phyloP scores from a whole-genome alignment of 1,140 invertebrate species.

The Pygmarrhopalites habei region DNA sequence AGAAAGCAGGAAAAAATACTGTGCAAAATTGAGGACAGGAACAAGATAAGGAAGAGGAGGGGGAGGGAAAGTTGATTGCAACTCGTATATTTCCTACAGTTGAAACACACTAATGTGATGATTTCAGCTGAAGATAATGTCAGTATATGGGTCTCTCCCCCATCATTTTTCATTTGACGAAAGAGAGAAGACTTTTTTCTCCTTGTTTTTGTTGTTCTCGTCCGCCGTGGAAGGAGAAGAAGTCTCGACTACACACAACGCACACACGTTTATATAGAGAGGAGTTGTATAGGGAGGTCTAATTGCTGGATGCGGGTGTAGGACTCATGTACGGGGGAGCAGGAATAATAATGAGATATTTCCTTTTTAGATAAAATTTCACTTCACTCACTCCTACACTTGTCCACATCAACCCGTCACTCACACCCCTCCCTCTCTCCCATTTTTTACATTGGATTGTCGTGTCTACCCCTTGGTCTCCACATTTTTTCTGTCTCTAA shows the following conservation, averaged over 20 bases:
- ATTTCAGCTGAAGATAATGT: slow-evolving; percentile 31
- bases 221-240: no score
- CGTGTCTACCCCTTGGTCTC: no score
- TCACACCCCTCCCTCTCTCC: background rate
- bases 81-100: no score
- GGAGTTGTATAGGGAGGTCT: background rate
- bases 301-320: slow-evolving; percentile 21
- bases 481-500: no score
- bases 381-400: slow-evolving; percentile 16
- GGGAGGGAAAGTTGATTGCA: no score
- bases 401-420: background rate
- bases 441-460: no score
- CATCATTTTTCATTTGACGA: slow-evolving; percentile 24
- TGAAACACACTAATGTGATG: slow-evolving; percentile 31
- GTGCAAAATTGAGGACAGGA: no score
- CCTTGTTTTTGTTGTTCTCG: no score
- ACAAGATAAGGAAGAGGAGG: no score
- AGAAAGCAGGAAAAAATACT: no score
- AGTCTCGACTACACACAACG: no score
- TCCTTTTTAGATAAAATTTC: slow-evolving; percentile 36
- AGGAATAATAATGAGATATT: slow-evolving; percentile 30
- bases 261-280: background rate
- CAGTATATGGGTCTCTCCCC: background rate
- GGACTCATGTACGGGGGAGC: background rate
- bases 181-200: no score